Conservation (phyloP, 2,888 invertebrate genomes). For the Andrena bucephala region DNA sequence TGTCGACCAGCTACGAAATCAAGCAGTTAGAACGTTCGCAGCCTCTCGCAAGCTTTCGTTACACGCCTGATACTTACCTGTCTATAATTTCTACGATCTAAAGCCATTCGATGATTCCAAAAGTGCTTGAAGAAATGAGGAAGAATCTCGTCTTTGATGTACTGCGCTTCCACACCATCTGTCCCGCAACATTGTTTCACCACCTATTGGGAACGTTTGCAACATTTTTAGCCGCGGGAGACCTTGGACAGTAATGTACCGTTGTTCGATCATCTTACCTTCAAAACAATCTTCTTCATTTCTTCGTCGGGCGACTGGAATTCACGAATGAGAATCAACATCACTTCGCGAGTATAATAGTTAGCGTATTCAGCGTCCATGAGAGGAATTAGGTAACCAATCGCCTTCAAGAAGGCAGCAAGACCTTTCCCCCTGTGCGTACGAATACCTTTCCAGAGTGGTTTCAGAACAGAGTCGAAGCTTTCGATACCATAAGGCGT, state of each 20-base stretch:
- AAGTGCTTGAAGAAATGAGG: conserved; percentile 99
- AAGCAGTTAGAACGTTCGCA: conserved; percentile 8
- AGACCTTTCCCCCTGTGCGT: conserved; percentile 96
- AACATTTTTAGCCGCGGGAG: not conserved
- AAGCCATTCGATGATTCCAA: conserved; percentile 99
- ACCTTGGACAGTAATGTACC: not conserved
- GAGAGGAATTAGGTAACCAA: conserved; percentile 99
- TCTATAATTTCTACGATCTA: conserved; percentile 98
- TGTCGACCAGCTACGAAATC: conserved; percentile 93
- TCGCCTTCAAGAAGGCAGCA: conserved; percentile 99
- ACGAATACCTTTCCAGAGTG: conserved; percentile 99
- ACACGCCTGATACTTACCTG: conserved; percentile 86
- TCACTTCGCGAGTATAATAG: conserved; percentile 99
- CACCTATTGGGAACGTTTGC: conserved; percentile 87
- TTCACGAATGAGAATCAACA: conserved; percentile 99
- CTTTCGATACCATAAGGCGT: conserved; percentile 99
- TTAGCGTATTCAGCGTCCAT: conserved; percentile 99
- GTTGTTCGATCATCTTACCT: conserved; percentile 86
- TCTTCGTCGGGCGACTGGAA: conserved; percentile 99
- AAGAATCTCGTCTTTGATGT: conserved; percentile 99
- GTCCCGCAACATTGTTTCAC: conserved; percentile 99
- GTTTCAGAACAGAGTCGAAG: conserved; percentile 99
- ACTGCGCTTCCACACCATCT: conserved; percentile 99
- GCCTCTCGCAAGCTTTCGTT: not conserved
- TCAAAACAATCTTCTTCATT: conserved; percentile 99